A percentile compares a stretch with the other conserved stretches of the same genome.
Conservation (phyloP, 1,140 invertebrate genomes). For the Plodia interpunctella region DNA sequence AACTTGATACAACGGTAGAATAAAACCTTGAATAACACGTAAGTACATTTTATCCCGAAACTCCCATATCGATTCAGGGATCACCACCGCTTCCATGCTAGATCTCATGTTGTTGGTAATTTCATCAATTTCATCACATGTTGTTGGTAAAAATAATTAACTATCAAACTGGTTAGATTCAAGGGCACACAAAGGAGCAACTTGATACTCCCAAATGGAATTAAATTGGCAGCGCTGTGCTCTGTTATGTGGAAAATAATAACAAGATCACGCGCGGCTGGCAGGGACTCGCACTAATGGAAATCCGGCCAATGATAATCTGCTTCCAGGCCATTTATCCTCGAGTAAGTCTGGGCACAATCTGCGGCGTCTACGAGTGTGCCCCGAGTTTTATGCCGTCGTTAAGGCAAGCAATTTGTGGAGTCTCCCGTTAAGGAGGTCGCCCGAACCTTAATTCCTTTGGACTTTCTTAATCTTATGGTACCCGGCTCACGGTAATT, state of each 20-base stretch:
- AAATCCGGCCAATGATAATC: slow-evolving; percentile 75
- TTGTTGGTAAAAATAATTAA: too few relatives aligned
- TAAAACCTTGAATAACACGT: too few relatives aligned
- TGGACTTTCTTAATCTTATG: slow-evolving; percentile 74
- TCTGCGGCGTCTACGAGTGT: slow-evolving; percentile 68
- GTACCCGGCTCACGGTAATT: slow-evolving; percentile 72
- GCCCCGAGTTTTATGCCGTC: slow-evolving; percentile 72
- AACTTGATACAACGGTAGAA: too few relatives aligned
- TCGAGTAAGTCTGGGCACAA: slow-evolving; percentile 71
- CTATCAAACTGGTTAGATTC: too few relatives aligned
- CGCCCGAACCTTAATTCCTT: slow-evolving; percentile 66
- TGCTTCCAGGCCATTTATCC: slow-evolving; percentile 76
- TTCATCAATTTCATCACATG: too few relatives aligned
- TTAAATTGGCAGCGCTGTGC: slow-evolving; percentile 72
- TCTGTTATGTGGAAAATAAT: slow-evolving; percentile 75
- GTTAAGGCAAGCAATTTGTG: slow-evolving; percentile 76
- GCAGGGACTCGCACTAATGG: slow-evolving; percentile 70
- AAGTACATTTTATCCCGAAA: too few relatives aligned
- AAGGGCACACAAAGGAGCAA: too few relatives aligned
- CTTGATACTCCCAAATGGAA: slow-evolving; percentile 55
- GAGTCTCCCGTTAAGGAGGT: slow-evolving; percentile 66
- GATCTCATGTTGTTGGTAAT: too few relatives aligned
- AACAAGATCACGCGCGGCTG: slow-evolving; percentile 70
- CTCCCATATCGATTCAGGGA: too few relatives aligned
- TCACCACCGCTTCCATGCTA: too few relatives aligned